Base-by-base conservation (phyloP, 1,140 invertebrate genomes). In the Triops longicaudatus region DNA sequence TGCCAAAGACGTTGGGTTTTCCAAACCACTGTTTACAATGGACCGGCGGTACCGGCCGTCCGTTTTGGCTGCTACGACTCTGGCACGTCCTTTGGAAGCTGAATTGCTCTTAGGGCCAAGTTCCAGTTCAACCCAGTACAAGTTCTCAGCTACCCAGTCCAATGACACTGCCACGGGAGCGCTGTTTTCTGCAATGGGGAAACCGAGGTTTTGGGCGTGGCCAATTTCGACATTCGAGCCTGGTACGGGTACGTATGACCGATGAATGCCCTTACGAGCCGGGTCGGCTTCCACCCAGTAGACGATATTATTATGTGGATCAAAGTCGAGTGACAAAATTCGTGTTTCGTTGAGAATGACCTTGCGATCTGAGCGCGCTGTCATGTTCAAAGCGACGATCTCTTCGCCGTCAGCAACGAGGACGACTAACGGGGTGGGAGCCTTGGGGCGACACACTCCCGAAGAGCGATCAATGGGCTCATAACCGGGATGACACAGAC, bases 251-350 rank as follows among this genome's bases (percentile, higher is more conserved):
- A 98, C 93, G 81, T 91, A 95, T 0, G 95, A 96, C 7, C 96
- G 87, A 83, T 96, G 96, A 50, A 98, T 96, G 6, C 91, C 92
- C 81, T 92, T 92, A 73, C 96, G 91, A 79, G 92, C 92, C 73
- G 91, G 91, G 82, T 98, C 96, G 0, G 94, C 93, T 82, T 98
- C 96, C 0, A 94, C 93, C 95, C 96, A 98, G 83, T 95, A 98
- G 41, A 98, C 84, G 80, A 96, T 94, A 83, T 95, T 91, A 50
- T 87, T 85, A 50, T 87, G 87, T 0, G 92, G 91, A 81, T 89
- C 92, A 81, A 94, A 95, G 84, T 98, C 96, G 41, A 98, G 83
- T 0, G 93, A 91, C 80, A 94, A 90, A 72, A 98, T 92, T 41
- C 94, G 88, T 81, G 93, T 94, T 83, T 96, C 93, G 5, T 93